phyloP scores from a whole-genome alignment of 2,888 invertebrate genomes.

The Hyles lineata region DNA sequence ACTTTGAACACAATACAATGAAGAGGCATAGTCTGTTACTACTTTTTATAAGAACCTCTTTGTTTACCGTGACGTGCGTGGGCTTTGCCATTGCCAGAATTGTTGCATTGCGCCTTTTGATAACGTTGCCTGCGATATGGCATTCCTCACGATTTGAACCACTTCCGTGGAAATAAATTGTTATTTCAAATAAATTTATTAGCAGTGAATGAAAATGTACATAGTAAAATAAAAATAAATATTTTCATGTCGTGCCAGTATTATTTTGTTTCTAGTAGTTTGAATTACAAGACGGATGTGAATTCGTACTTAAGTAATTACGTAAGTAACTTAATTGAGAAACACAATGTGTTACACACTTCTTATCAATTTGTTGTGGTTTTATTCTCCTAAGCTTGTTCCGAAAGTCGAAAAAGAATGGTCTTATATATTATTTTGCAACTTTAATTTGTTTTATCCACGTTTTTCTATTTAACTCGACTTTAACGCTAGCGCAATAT shows the following conservation, averaged over 20 bases:
- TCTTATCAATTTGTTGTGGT: no score
- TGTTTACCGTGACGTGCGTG: conserved; percentile 60
- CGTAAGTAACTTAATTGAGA: no score
- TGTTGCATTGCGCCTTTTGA: conserved; percentile 52
- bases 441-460: not conserved
- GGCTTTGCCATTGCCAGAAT: conserved; percentile 59
- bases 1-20: conserved; percentile 49
- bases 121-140: conserved; percentile 45
- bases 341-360: no score
- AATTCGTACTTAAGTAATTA: no score
- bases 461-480: not conserved
- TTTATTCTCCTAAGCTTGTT: not conserved
- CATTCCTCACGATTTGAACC: conserved; percentile 30
- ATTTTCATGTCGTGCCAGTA: no score
- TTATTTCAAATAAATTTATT: not conserved
- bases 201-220: not conserved
- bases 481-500: not conserved
- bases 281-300: no score
- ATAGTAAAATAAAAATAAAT: not conserved
- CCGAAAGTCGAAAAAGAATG: not conserved
- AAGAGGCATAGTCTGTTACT: conserved; percentile 48
- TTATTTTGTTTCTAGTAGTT: no score
- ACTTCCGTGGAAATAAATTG: not conserved
- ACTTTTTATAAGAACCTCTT: conserved; percentile 38
- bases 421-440: not conserved